Percentiles rank a stretch among this genome's conserved stretches.
phyloP scores from a whole-genome alignment of 1,140 invertebrate genomes.

The Drosophila pachea region DNA sequence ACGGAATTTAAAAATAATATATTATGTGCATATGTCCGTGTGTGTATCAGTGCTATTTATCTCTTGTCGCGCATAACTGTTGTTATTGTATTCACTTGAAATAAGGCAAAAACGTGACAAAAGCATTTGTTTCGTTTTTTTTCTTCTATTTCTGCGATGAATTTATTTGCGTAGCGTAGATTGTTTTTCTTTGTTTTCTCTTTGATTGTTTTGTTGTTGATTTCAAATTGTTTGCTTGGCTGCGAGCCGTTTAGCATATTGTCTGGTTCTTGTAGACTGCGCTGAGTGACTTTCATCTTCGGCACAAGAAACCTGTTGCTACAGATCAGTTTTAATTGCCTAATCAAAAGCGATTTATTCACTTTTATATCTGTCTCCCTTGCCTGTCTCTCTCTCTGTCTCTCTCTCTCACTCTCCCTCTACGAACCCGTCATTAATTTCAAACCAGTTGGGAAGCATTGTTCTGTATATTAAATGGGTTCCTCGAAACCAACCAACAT shows the following conservation, averaged over 20 bases:
- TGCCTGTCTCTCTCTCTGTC: too few relatives aligned
- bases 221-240: slow-evolving; percentile 1
- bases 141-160: slow-evolving; percentile 4
- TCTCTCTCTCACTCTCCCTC: slow-evolving; percentile 3
- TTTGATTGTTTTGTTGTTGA: slow-evolving; percentile 21
- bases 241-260: slow-evolving; percentile 6
- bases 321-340: background rate
- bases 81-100: slow-evolving; percentile 26
- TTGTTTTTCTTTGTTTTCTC: background rate
- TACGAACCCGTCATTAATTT: slow-evolving; percentile 27
- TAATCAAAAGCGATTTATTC: slow-evolving; percentile 30
- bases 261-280: background rate
- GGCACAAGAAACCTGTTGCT: slow-evolving; percentile 22
- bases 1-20: too few relatives aligned
- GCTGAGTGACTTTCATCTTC: slow-evolving; percentile 12
- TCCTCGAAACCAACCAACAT: slow-evolving; percentile 36
- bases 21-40: too few relatives aligned
- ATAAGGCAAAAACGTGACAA: slow-evolving; percentile 73
- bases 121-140: slow-evolving; percentile 44
- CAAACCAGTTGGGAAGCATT: slow-evolving; percentile 15
- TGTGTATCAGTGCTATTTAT: too few relatives aligned
- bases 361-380: too few relatives aligned
- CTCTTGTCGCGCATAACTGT: slow-evolving; percentile 13
- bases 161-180: slow-evolving; percentile 44
- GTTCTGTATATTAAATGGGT: slow-evolving; percentile 25